Conservation (phyloP, 1,140 invertebrate species). For the Trachymyrmex septentrionalis region DNA sequence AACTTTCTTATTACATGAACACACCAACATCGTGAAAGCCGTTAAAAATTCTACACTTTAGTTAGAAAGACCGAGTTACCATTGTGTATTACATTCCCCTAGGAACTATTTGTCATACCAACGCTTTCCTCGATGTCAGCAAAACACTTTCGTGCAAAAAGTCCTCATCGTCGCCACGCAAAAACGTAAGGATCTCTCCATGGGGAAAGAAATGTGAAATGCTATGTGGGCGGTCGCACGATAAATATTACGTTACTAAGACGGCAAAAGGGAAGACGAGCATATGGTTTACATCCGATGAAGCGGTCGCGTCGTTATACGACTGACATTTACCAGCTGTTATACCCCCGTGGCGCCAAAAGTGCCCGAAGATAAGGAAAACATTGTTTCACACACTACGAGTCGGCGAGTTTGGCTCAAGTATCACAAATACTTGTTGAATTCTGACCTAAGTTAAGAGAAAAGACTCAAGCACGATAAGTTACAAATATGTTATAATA, state of each 20-base stretch:
- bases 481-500: not conserved
- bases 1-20: not conserved
- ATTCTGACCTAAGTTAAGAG: not conserved
- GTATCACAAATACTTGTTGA: slow-evolving; percentile 25
- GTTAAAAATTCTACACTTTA: slow-evolving; percentile 1
- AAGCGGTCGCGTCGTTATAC: not conserved
- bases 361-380: slow-evolving; percentile 43
- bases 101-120: slow-evolving; percentile 2
- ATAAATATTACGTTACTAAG: slow-evolving; percentile 42
- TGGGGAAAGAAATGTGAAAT: not conserved
- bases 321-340: slow-evolving; percentile 53
- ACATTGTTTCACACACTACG: slow-evolving; percentile 36
- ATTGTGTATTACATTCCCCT: not conserved
- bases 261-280: not conserved
- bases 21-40: not conserved
- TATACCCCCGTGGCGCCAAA: slow-evolving; percentile 21
- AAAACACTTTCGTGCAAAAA: slow-evolving; percentile 14
- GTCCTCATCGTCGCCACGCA: not conserved
- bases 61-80: not conserved
- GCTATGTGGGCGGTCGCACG: not conserved
- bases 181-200: slow-evolving; percentile 13
- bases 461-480: not conserved
- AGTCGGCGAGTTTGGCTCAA: slow-evolving; percentile 1
- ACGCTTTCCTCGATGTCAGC: not conserved
- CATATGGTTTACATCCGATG: slow-evolving; percentile 47